Evolutionary conservation across 2,113 vertebrate species (phyloP), one percentile per base, ranked within the genome.

Genomic region (Felis chaus): DNA sequence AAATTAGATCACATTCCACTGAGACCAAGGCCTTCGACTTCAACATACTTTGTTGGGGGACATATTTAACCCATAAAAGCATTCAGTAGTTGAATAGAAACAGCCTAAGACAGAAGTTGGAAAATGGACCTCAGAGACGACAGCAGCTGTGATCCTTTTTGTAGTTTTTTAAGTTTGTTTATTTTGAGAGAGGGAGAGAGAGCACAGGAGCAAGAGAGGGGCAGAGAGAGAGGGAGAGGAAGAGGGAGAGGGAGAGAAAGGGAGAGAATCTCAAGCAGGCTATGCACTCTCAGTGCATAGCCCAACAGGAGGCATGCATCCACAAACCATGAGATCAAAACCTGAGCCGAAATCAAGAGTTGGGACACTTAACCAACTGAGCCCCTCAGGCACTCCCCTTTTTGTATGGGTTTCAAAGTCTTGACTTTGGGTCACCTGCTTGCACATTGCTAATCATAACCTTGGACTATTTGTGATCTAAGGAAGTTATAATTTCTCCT

Each of bases 401-500:
- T 61, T 61, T 61, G 57, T 61, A 61, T 61, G 8, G 21, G 57
- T 61, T 97, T 89, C 48, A 36, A 16, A 86, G 45, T 18, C 36
- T 48, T 90, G 36, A 61, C 45, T 50, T 92, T 57, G 81, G 12
- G 39, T 74, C 66, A 73, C 41, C 23, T 50, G 2, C 33, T 66
- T 69, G 2, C 33, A 48, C 8, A 29, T 71, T 81, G 91, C 25
- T 80, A 83, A 91, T 88, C 50, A 74, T 29, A 84, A 78, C 65
- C 53, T 86, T 55, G 33, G 45, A 65, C 13, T 89, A 31, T 73
- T n/a, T 92, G 48, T 73, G 53, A 87, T 79, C 85, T 90, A 41
- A 96, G 14, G 89, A 78, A n/a, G 5, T 65, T 71, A 7, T 78
- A 68, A 39, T 81, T 97, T 87, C 53, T 84, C 61, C 90, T 82